Conservation (phyloP, 2,888 invertebrate species). For the Pristionchus fissidentatus region DNA sequence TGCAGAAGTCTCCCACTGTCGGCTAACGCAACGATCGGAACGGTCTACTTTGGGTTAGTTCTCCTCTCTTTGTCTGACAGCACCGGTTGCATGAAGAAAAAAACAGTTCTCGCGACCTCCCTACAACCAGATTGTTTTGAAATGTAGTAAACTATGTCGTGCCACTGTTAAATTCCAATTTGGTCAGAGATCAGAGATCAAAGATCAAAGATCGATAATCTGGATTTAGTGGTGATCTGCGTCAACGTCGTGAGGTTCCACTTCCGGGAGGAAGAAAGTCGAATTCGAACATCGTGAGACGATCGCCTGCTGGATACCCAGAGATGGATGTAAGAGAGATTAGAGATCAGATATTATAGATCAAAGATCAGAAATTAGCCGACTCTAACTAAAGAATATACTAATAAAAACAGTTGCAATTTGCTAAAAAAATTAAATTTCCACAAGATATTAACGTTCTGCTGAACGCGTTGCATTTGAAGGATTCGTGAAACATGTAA, state of each 20-base stretch:
- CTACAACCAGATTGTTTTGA: too few species aligned
- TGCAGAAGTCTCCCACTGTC: background rate
- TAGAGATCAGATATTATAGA: too few species aligned
- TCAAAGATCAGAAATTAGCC: background rate
- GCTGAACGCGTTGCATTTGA: too few species aligned
- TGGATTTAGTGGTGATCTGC: conserved; percentile 9
- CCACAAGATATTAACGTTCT: too few species aligned
- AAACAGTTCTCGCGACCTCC: background rate
- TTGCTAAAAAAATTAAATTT: too few species aligned
- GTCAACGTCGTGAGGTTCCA: background rate
- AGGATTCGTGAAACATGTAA: too few species aligned
- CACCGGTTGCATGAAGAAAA: background rate
- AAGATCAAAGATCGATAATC: background rate
- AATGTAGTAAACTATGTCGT: background rate
- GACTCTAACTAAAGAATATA: conserved; percentile 37
- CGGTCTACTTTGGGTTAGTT: conserved; percentile 42
- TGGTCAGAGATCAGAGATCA: background rate
- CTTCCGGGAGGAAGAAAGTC: background rate
- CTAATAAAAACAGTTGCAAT: background rate
- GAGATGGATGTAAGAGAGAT: conserved; percentile 55
- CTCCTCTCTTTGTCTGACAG: background rate
- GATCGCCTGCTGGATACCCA: conserved; percentile 55
- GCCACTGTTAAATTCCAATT: background rate
- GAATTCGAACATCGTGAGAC: background rate
- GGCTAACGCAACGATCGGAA: conserved; percentile 35